Evolutionary conservation across 2,797 vertebrate genomes (phyloP), one percentile per base, ranked within the genome.

Genomic region (Trachops cirrhosus): DNA sequence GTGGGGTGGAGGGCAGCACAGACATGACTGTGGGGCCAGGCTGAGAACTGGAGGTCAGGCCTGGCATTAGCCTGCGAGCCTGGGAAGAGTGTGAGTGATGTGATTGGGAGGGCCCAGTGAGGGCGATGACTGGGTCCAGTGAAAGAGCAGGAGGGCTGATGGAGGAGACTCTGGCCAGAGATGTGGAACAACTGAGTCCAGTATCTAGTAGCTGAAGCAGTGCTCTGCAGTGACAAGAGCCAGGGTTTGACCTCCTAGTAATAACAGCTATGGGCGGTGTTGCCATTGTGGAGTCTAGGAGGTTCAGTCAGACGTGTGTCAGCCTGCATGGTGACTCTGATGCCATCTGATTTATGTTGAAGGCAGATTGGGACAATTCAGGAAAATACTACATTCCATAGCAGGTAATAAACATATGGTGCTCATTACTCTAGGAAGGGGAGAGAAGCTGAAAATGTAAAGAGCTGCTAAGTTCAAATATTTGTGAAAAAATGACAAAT

Each of bases 381-480:
- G 48, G 48, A 39, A 93, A 79, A 50, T 39, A 12, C 44, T 44
- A 1, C 77, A 78, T 91, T 46, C 85, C 77, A 85, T 16, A 21
- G 70, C 48, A 86, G 73, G 68, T 15, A 52, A 37, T 90, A 90
- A 95, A 84, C 22, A 6, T 64, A 16, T 1, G 18, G 50, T 50
- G 8, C 68, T 86, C 32, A 3, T 57, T 54, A 39, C 67, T 34
- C 10, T 14, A n/a, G 78, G 48, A 75, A 32, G 39, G 26, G 1
- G 22, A 54, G 19, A 84, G 52, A 88, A 32, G 15, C 77, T 74
- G 46, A 57, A 90, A 67, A 21, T 74, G 82, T 50, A 82, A 88
- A 85, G 48, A 57, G 44, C 32, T 88, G 57, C 68, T 22, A 70
- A 83, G 77, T 94, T 95, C 82, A 78, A 34, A 54, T 84, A 50